A percentile compares a stretch with the other conserved stretches of the same genome.
phyloP scores from a whole-genome alignment of 2,797 vertebrate species.

The Myotis pilosus region DNA sequence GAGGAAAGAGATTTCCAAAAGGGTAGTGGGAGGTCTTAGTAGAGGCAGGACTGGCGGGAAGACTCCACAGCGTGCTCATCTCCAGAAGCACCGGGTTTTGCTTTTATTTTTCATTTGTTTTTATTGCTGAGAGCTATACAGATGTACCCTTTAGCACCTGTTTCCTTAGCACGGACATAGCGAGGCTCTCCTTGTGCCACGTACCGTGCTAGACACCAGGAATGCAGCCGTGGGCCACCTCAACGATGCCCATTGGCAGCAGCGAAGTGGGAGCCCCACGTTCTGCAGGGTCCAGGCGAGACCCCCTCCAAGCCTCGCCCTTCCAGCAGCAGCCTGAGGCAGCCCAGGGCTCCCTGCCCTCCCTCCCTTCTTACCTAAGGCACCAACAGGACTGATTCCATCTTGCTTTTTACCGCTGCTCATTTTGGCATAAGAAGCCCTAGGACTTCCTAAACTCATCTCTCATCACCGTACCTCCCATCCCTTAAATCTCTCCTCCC shows the following conservation, averaged over 20 bases:
- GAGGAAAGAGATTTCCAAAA: background rate
- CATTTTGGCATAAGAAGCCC: background rate
- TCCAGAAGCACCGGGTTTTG: background rate
- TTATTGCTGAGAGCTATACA: too few species aligned
- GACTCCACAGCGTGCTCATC: background rate
- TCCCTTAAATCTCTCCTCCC: background rate
- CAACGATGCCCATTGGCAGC: background rate
- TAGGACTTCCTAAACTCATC: background rate
- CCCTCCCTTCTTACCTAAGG: background rate
- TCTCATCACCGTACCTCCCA: background rate
- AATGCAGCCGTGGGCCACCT: background rate
- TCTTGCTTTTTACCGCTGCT: background rate
- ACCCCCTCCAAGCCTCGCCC: background rate
- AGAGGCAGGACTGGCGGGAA: background rate
- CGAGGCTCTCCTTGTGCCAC: background rate
- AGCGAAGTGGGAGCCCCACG: background rate
- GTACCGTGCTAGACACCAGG: fast-evolving
- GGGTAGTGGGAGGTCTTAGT: background rate
- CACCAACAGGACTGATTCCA: background rate
- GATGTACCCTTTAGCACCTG: background rate
- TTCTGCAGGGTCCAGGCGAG: background rate
- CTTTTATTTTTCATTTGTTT: too few species aligned
- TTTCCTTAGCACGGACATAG: background rate
- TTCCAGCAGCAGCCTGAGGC: background rate
- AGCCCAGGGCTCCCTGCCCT: background rate